Conservation (phyloP, 2,113 vertebrate species). For the Malurus alboscapulatus region DNA sequence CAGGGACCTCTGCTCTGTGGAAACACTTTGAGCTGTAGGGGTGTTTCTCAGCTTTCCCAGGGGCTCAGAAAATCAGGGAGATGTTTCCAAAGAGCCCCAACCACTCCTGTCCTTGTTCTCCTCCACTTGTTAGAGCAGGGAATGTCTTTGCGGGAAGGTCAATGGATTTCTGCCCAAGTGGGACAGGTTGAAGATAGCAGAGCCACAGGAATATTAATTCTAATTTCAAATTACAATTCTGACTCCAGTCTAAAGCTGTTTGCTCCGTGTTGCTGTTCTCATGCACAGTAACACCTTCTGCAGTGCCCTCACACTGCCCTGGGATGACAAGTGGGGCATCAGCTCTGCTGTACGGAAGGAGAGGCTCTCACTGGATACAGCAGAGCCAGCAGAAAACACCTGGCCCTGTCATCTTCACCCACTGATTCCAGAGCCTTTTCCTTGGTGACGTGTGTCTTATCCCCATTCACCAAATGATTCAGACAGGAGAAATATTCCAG, state of each 20-base stretch:
- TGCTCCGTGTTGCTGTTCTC: neutral
- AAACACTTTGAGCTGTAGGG: neutral
- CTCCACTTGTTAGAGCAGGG: accelerated
- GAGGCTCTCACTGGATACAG: neutral
- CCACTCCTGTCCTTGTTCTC: neutral
- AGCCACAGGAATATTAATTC: neutral
- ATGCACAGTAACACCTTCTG: neutral
- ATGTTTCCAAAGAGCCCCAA: neutral
- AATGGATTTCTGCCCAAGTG: neutral
- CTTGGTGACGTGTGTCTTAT: neutral
- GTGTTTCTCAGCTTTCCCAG: neutral
- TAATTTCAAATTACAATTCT: neutral
- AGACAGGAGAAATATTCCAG: neutral
- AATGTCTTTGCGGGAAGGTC: neutral
- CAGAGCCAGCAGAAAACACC: neutral
- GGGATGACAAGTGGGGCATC: neutral
- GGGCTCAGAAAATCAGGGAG: neutral
- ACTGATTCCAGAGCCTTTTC: neutral
- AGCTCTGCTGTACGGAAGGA: neutral
- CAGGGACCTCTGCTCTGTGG: accelerated
- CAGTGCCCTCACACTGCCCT: neutral
- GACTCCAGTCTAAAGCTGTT: neutral
- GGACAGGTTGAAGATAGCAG: neutral
- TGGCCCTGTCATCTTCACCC: neutral
- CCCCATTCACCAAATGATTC: neutral